Percentiles rank a stretch among this genome's conserved stretches.
Evolutionary conservation across 2,797 vertebrate species (phyloP).

Genomic region (Sebastes nivosus): DNA sequence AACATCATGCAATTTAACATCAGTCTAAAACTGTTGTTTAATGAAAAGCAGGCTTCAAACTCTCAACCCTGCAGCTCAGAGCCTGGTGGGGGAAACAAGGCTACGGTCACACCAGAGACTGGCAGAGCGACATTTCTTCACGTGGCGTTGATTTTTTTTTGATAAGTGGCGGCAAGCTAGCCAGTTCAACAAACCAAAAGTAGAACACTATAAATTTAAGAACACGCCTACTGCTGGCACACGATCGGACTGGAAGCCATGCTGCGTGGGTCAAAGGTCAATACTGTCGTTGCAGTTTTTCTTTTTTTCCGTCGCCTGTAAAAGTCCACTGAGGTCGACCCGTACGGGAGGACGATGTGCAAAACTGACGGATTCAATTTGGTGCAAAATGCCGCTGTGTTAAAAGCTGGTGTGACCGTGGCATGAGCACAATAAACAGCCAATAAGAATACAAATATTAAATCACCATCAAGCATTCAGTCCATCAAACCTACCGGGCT

Average conservation of each 20-base stretch:
- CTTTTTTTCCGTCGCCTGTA: not conserved
- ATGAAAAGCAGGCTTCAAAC: slow-evolving; percentile 19
- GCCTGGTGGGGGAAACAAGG: not conserved
- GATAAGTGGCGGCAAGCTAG: not conserved
- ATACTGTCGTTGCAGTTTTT: not conserved
- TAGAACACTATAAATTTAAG: not conserved
- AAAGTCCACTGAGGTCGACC: not conserved
- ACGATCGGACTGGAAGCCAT: slow-evolving; percentile 18
- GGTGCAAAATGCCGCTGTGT: not conserved
- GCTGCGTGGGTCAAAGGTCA: slow-evolving; percentile 27
- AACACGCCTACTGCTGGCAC: not conserved
- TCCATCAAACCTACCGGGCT: slow-evolving; percentile 68
- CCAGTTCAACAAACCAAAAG: not conserved
- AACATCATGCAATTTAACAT: slow-evolving; percentile 42
- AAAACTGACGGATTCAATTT: not conserved
- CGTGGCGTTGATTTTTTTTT: not conserved
- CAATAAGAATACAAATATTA: slow-evolving; percentile 55
- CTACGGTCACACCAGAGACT: slow-evolving; percentile 39
- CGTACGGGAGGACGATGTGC: not conserved
- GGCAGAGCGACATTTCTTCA: not conserved
- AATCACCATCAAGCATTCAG: slow-evolving; percentile 48
- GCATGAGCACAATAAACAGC: slow-evolving; percentile 38
- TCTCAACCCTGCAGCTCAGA: slow-evolving; percentile 10
- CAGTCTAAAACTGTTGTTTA: slow-evolving; percentile 12
- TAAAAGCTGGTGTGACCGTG: slow-evolving; percentile 46